These are phyloP conservation scores for Brachypteracias leptosomus DNA, from an alignment of 2,113 vertebrate species.

Conservation along the genomic window DNA sequence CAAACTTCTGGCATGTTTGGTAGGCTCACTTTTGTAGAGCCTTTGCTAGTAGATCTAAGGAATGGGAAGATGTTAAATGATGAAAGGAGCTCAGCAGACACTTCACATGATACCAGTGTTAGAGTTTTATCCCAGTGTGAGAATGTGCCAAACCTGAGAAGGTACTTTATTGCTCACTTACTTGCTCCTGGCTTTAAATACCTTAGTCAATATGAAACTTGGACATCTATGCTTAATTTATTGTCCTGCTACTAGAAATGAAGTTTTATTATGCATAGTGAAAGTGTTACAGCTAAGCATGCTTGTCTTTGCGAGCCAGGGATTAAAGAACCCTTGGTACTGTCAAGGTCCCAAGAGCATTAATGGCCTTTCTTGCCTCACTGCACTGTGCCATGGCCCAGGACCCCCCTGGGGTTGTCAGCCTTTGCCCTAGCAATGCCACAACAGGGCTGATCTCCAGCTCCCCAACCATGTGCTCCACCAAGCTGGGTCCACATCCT, in stretches of 20 bases:
- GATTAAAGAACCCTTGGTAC: background rate
- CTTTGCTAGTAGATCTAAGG: background rate
- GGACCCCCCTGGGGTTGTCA: background rate
- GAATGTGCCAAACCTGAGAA: background rate
- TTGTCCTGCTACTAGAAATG: background rate
- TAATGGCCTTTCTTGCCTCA: background rate
- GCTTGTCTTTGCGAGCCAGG: background rate
- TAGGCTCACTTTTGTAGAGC: background rate
- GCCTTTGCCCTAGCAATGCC: background rate
- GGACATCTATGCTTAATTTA: background rate
- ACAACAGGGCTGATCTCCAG: background rate
- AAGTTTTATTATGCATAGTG: background rate
- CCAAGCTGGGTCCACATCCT: background rate
- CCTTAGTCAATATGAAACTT: background rate
- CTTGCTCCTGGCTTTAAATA: background rate
- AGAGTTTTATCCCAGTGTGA: background rate
- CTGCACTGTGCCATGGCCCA: background rate
- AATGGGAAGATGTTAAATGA: background rate
- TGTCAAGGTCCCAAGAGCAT: background rate
- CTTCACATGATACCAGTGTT: background rate
- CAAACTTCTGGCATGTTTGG: background rate
- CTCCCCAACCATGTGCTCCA: background rate
- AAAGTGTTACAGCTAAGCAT: background rate
- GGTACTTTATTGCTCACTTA: background rate
- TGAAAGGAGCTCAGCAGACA: conserved; percentile 16